A percentile compares a stretch with the other conserved stretches of the same genome.
These are phyloP conservation scores for Falco cherrug DNA, from an alignment of 2,797 vertebrate species.

Conservation along the genomic window DNA sequence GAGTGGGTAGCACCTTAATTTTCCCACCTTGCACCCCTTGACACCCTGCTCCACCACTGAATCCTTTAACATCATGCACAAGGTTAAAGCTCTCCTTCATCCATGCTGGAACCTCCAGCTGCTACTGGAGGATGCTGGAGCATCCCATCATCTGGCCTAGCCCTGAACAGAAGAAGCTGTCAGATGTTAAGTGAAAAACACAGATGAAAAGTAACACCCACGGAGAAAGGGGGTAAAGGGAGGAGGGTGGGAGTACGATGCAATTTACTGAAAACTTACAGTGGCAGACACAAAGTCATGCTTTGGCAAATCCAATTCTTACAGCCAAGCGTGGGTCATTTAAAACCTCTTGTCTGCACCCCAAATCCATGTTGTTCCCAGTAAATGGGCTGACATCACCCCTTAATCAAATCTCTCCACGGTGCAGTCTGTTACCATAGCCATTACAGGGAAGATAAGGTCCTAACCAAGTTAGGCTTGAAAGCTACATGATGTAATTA, in stretches of 20 bases:
- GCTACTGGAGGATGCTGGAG: background rate
- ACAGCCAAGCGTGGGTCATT: background rate
- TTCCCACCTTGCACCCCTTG: background rate
- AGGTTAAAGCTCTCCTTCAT: background rate
- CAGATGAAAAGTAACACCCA: background rate
- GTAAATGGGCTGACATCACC: conserved; percentile 20
- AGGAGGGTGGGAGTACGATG: too few species aligned
- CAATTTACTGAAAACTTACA: background rate
- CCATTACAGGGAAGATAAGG: conserved; percentile 18
- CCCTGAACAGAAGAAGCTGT: background rate
- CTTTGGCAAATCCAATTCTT: background rate
- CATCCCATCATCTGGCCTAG: background rate
- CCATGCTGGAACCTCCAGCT: background rate
- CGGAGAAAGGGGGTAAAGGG: background rate
- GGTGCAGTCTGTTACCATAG: background rate
- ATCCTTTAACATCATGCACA: rapidly evolving
- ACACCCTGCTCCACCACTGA: background rate
- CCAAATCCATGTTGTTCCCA: background rate
- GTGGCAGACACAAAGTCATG: background rate
- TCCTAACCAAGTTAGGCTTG: conserved; percentile 47
- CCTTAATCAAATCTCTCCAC: conserved; percentile 24
- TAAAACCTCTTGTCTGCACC: background rate
- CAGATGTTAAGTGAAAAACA: background rate
- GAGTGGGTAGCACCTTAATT: background rate
- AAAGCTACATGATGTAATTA: conserved; percentile 58